These are phyloP conservation scores for Epicampocera succincta DNA, from an alignment of 2,888 invertebrate species.

Conservation along the genomic window DNA sequence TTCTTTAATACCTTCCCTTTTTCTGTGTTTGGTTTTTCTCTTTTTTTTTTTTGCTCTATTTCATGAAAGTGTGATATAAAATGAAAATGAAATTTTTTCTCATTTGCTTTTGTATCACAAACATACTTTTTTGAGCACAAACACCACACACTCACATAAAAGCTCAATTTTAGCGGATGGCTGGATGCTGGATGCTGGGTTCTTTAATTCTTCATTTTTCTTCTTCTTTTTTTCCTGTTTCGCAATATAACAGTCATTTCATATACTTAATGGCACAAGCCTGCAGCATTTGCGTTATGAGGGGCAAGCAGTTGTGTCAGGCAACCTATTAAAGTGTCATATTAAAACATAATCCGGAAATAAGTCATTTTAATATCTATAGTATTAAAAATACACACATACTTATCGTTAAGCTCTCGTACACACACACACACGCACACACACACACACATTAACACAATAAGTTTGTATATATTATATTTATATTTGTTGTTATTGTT, in stretches of 20 bases:
- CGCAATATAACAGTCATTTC: constrained; percentile 22
- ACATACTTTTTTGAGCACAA: constrained; percentile 9
- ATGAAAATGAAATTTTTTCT: constrained; percentile 58
- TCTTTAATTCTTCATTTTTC: constrained; percentile 1
- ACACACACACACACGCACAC: not conserved
- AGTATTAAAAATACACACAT: constrained; percentile 35
- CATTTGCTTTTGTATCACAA: constrained; percentile 49
- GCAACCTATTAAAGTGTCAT: constrained; percentile 63
- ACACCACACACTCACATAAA: not conserved
- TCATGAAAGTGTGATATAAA: constrained; percentile 59
- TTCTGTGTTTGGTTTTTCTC: constrained; percentile 10
- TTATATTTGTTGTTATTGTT: not conserved
- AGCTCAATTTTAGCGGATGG: constrained; percentile 29
- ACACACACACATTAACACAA: not conserved
- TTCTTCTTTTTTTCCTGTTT: constrained; percentile 8
- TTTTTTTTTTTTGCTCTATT: constrained; percentile 29
- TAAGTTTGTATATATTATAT: not conserved
- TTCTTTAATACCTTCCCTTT: constrained; percentile 22
- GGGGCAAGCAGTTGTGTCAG: constrained; percentile 39
- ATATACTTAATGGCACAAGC: constrained; percentile 19
- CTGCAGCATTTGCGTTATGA: constrained; percentile 24
- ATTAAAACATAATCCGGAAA: constrained; percentile 70
- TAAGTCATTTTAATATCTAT: constrained; percentile 66
- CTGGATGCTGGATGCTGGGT: constrained; percentile 40
- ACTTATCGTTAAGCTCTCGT: too few relatives aligned